Evolutionary conservation across 1,140 invertebrate species (phyloP), one percentile per base, ranked within the genome.

Genomic region (Drosophila orosa): DNA sequence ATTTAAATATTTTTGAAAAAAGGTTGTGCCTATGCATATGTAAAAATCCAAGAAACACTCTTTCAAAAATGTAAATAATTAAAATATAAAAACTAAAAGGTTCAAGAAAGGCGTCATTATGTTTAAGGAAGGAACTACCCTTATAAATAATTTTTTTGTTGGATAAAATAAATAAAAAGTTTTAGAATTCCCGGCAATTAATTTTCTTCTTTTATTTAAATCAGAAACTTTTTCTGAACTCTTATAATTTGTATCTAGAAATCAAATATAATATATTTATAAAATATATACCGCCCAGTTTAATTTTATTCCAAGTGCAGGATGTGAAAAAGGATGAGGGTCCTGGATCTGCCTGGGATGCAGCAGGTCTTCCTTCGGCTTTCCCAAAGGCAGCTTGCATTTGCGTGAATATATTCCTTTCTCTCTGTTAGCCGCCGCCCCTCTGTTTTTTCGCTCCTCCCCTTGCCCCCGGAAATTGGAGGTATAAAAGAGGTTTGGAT

Each of bases 321-420:
- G 33, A 48, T 44, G 27, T 15, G 37, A 12, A 27, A n/a, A 19
- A 22, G 47, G 50, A 62, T 52, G 40, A 22, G 33, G 40, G 3
- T n/a, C 15, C 13, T 8, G 29, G 10, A 33, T 31, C 33, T 31
- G 24, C 27, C 44, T 29, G 27, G 52, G 37, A 74, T 57, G 39
- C 72, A 66, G 39, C 72, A 66, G 73, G 45, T 65, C 59, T 65
- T 67, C 39, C 33, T 29, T 65, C 48, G 44, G 37, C 37, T 42
- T 33, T 77, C 73, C 74, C 74, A 77, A 77, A 77, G 74, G 74
- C 74, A 62, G 44, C 74, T 69, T 69, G 59, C 74, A 67, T 77
- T 77, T 77, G 74, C 74, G 52, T 77, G 56, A 76, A 77, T 77
- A 69, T 52, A 62, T 73, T 15, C 48, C 39, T 56, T 54, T 27